Percentiles rank a stretch among this genome's conserved stretches.
phyloP scores from a whole-genome alignment of 2,797 vertebrate species.

The Mycteria americana region DNA sequence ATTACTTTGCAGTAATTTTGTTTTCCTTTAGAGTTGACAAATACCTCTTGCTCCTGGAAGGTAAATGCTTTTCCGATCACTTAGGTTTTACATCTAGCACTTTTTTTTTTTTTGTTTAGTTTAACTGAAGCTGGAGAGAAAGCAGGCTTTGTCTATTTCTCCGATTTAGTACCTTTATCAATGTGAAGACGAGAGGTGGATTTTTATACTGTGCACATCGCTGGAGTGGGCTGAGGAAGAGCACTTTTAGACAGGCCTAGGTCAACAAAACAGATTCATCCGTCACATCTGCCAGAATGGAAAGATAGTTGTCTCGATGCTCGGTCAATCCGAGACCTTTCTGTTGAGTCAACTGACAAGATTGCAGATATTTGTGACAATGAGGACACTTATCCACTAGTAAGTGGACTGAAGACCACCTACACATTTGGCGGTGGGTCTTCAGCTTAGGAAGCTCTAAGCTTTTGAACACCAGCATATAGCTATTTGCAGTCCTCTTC shows the following conservation, averaged over 20 bases:
- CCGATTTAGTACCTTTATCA: background rate
- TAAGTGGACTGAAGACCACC: slow-evolving; percentile 54
- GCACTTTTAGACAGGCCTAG: slow-evolving; percentile 33
- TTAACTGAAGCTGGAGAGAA: background rate
- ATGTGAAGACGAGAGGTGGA: background rate
- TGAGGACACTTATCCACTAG: slow-evolving; percentile 17
- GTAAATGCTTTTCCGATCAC: background rate
- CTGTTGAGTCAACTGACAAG: slow-evolving; percentile 59
- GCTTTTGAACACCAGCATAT: background rate
- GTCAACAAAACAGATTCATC: slow-evolving; percentile 58
- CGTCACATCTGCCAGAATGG: slow-evolving; percentile 56
- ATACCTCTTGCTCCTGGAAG: background rate
- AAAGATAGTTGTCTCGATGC: slow-evolving; percentile 51
- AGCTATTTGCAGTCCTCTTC: background rate
- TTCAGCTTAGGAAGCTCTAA: background rate
- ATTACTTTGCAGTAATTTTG: slow-evolving; percentile 34
- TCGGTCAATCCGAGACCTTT: slow-evolving; percentile 31
- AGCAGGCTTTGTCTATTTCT: background rate
- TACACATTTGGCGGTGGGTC: background rate
- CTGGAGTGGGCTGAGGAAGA: background rate
- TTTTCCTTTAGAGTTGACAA: background rate
- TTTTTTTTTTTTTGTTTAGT: accelerated
- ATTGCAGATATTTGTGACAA: slow-evolving; percentile 50
- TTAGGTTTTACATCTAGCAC: background rate
- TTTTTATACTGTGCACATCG: background rate